A percentile compares a stretch with the other conserved stretches of the same genome.
Evolutionary conservation across 2,888 invertebrate genomes (phyloP).

Genomic region (Mythimna vitellina): DNA sequence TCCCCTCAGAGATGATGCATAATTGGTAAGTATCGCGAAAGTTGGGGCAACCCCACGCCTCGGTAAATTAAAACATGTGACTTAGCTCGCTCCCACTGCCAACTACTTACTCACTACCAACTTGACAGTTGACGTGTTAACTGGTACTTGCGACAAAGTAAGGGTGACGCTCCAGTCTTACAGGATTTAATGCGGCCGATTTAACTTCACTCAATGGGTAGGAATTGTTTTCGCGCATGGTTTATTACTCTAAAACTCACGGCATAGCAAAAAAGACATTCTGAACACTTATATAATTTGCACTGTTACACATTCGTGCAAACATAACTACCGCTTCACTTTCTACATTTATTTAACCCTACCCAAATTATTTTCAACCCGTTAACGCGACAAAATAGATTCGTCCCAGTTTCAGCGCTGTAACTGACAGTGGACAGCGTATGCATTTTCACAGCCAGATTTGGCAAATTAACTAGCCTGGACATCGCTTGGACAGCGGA

Average conservation of each 20-base stretch:
- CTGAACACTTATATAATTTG: not conserved
- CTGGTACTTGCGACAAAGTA: constrained; percentile 51
- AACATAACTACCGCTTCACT: constrained; percentile 20
- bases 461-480: constrained; percentile 39
- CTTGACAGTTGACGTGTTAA: constrained; percentile 62
- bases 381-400: constrained; percentile 42
- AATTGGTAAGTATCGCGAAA: constrained; percentile 45
- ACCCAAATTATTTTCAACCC: constrained; percentile 11
- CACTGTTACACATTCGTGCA: constrained; percentile 5
- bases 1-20: constrained; percentile 45
- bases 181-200: constrained; percentile 37
- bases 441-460: constrained; percentile 40
- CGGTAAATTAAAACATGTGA: constrained; percentile 53
- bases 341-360: constrained; percentile 28
- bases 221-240: constrained; percentile 11
- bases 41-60: constrained; percentile 41
- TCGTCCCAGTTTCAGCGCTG: constrained; percentile 47
- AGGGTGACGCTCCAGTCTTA: constrained; percentile 29
- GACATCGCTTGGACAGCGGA: constrained; percentile 25
- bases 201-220: constrained; percentile 24
- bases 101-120: constrained; percentile 44
- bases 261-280: not conserved
- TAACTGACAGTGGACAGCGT: constrained; percentile 35
- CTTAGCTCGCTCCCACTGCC: constrained; percentile 38
- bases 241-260: not conserved